Percentiles rank a stretch among this genome's conserved stretches.
These are phyloP conservation scores for Drosophila anomalata DNA, from an alignment of 2,888 invertebrate genomes.

Conservation along the genomic window DNA sequence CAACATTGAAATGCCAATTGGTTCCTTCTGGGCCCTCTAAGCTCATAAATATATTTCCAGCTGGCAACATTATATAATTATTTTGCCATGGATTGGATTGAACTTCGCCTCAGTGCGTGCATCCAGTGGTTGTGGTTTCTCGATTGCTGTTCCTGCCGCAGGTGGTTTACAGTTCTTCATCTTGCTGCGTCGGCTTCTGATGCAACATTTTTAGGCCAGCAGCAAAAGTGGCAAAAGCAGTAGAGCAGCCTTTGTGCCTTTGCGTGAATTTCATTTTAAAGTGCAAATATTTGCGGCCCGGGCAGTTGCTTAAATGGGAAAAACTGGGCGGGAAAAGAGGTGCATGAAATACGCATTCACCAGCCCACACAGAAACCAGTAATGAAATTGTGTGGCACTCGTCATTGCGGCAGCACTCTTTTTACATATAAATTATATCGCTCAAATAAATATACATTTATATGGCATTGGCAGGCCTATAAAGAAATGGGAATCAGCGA, in stretches of 20 bases:
- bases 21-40: conserved; percentile 11
- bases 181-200: conserved; percentile 16
- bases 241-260: conserved; percentile 35
- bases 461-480: conserved; percentile 17
- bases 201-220: conserved; percentile 42
- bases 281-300: conserved; percentile 69
- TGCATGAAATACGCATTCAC: background rate
- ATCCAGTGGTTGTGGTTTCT: conserved; percentile 44
- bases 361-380: conserved; percentile 35
- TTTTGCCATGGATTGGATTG: conserved; percentile 52
- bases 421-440: conserved; percentile 29
- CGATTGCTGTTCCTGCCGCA: conserved; percentile 24
- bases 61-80: conserved; percentile 78
- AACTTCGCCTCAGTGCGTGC: conserved; percentile 42
- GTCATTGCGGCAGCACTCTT: conserved; percentile 52
- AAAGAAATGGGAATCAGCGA: conserved; percentile 15
- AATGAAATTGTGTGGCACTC: conserved; percentile 69
- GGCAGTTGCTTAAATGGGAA: conserved; percentile 50
- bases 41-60: conserved; percentile 71
- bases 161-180: conserved; percentile 15
- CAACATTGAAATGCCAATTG: conserved; percentile 51
- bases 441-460: conserved; percentile 17
- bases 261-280: conserved; percentile 62
- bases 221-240: conserved; percentile 37
- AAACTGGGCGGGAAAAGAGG: conserved; percentile 35